A percentile compares a stretch with the other conserved stretches of the same genome.
Conservation (phyloP, 2,797 vertebrate genomes). For the Acrocephalus scirpaceus region DNA sequence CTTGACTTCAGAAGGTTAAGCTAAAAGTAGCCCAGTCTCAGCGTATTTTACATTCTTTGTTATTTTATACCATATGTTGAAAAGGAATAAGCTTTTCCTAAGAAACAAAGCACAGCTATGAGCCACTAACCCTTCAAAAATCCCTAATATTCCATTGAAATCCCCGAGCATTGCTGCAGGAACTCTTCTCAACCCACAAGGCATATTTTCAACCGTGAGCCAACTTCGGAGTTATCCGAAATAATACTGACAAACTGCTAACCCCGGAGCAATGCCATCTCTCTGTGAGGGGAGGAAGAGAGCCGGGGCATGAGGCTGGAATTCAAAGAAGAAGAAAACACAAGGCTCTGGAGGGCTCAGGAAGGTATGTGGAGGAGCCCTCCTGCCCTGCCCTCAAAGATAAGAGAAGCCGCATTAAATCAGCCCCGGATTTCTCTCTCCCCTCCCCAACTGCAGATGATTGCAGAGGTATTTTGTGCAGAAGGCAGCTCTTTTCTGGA, state of each 20-base stretch:
- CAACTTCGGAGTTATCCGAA: conserved; percentile 29
- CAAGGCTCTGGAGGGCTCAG: conserved; percentile 55
- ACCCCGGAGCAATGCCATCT: conserved; percentile 33
- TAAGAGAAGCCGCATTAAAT: conserved; percentile 7
- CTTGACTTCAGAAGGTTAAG: conserved; percentile 65
- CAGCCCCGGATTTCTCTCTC: neutral
- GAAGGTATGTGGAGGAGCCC: conserved; percentile 40
- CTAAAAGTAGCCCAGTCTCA: conserved; percentile 60
- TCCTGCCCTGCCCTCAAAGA: conserved; percentile 15
- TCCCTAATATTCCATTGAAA: conserved; percentile 54
- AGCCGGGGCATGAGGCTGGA: neutral
- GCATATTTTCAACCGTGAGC: conserved; percentile 22
- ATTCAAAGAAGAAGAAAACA: conserved; percentile 45
- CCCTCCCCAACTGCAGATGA: conserved; percentile 29
- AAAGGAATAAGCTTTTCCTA: conserved; percentile 64
- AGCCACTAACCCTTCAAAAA: conserved; percentile 66
- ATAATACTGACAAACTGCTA: conserved; percentile 54
- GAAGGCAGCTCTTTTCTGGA: conserved; percentile 35
- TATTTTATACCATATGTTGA: conserved; percentile 48
- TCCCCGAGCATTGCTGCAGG: conserved; percentile 50
- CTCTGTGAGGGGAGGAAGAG: neutral
- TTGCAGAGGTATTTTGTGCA: conserved; percentile 58
- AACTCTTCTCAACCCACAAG: conserved; percentile 55
- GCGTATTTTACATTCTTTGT: conserved; percentile 62
- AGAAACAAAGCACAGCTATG: conserved; percentile 60